phyloP scores from a whole-genome alignment of 2,113 vertebrate species.

The Oostethus manadensis region DNA sequence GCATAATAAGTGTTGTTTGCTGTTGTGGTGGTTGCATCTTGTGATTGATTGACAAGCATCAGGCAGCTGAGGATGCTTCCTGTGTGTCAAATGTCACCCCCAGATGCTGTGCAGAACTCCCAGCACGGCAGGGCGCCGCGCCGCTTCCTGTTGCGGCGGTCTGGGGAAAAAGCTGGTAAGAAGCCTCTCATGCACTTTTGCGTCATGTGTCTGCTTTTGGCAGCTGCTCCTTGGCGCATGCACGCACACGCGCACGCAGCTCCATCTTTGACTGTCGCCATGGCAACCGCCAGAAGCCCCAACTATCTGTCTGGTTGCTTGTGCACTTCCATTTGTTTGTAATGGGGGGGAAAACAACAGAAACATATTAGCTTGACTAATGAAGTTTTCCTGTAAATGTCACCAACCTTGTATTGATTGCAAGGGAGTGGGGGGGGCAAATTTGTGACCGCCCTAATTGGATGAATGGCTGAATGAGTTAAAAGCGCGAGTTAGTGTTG shows the following conservation, averaged over 20 bases:
- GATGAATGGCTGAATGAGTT: no score
- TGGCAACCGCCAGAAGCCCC: conserved; percentile 63
- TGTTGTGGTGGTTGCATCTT: background rate
- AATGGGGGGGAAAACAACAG: background rate
- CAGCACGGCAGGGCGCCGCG: conserved; percentile 12
- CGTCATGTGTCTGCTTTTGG: conserved; percentile 26
- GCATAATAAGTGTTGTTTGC: background rate
- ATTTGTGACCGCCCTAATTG: conserved; percentile 38
- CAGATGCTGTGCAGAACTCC: conserved; percentile 33
- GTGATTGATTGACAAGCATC: background rate
- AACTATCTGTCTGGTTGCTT: conserved; percentile 46
- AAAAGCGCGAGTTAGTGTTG: no score
- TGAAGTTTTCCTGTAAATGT: conserved; percentile 35
- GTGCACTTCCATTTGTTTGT: conserved; percentile 22
- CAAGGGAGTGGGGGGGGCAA: conserved; percentile 22
- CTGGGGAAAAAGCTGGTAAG: conserved; percentile 20
- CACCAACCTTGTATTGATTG: conserved; percentile 57
- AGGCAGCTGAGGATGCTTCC: background rate
- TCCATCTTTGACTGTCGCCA: conserved; percentile 54
- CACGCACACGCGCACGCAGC: conserved; percentile 11
- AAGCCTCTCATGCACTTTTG: background rate
- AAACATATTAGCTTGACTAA: conserved; percentile 18
- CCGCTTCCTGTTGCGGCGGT: conserved; percentile 15
- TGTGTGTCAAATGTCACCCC: conserved; percentile 27
- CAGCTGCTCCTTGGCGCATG: conserved; percentile 46